Base-by-base conservation (phyloP, 2,888 invertebrate genomes). In the Sarcophaga caerulescens region DNA sequence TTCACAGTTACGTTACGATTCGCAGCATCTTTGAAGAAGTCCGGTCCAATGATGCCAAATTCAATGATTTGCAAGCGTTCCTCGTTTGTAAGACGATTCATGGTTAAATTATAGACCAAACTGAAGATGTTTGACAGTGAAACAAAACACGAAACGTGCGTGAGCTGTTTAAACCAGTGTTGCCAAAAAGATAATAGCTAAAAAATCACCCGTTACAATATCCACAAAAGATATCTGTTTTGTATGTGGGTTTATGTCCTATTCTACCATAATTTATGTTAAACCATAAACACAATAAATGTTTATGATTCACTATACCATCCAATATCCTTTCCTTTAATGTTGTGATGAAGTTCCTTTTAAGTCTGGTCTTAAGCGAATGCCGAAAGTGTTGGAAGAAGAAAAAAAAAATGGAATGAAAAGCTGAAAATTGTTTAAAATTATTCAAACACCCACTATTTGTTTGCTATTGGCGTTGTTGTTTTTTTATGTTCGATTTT, bases 251-350 rank as follows among this genome's bases (percentile, higher is more conserved):
- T 80, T 83, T 21, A 66, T 52, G 23, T 52, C 71, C 81, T 81
- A 84, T 86, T 78, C 84, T 81, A 78, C 78, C 75, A 66, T 81
- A 86, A 86, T 84, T 86, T 86, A 86, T 86, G 86, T 76, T 78
- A 17, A 75, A 74, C 44, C 84, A 86, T 84, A 86, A 86, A 84
- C 66, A 75, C 81, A 70, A 86, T 84, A 81, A 84, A 84, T 84
- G 62, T 75, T 75, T 78, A 62, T 80, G 17, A 14, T 52, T 52
- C 17, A 4, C 17, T 69, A 63, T 57, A 66, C 12, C 74, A 19
- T 70, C 60, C 59, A 68, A 81, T 23, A 62, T 86, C 59, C 81
- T 74, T 83, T 47, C 59, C 57, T 52, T 21, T 25, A 66, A 63
- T 47, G 60, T 23, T 23, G n/a, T 76, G 12, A 1, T 68, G 62